Percentiles rank a stretch among this genome's conserved stretches.
Evolutionary conservation across 2,797 vertebrate species (phyloP).

Genomic region (Characodon lateralis): DNA sequence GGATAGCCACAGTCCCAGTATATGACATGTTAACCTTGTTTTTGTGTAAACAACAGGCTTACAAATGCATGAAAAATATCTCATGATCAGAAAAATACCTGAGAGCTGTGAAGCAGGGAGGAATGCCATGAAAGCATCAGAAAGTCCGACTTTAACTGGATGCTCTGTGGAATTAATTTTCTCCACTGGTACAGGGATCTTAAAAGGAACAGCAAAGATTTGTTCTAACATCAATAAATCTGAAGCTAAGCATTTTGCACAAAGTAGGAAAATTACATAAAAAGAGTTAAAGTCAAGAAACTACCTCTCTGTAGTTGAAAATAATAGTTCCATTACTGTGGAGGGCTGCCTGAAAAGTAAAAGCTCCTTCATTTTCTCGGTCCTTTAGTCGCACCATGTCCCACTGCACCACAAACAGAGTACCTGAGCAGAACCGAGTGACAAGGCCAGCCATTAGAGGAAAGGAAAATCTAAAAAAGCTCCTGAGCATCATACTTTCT

Average conservation of each 20-base stretch:
- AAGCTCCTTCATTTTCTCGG: conserved; percentile 86
- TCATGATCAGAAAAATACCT: not conserved
- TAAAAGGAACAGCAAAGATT: not conserved
- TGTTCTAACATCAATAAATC: not conserved
- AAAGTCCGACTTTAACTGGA: conserved; percentile 93
- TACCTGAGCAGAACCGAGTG: conserved; percentile 75
- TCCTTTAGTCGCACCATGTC: conserved; percentile 91
- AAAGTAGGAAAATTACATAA: not conserved
- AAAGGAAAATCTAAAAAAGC: not conserved
- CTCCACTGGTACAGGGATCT: conserved; percentile 88
- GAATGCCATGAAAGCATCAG: conserved; percentile 90
- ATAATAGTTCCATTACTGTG: conserved; percentile 87
- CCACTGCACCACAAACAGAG: conserved; percentile 93
- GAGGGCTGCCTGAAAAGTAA: conserved; percentile 92
- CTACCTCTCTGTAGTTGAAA: conserved; percentile 91
- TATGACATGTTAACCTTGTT: not conserved
- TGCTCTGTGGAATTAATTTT: conserved; percentile 91
- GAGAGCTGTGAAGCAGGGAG: conserved; percentile 17
- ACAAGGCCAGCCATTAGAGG: conserved; percentile 15
- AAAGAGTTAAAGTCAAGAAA: conserved; percentile 16
- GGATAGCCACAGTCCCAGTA: not conserved
- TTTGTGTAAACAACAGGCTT: not conserved
- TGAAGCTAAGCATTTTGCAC: not conserved
- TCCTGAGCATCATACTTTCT: not conserved
- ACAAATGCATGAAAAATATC: not conserved